Evolutionary conservation across 2,797 vertebrate genomes (phyloP).

Genomic region (Rhinella marina): DNA sequence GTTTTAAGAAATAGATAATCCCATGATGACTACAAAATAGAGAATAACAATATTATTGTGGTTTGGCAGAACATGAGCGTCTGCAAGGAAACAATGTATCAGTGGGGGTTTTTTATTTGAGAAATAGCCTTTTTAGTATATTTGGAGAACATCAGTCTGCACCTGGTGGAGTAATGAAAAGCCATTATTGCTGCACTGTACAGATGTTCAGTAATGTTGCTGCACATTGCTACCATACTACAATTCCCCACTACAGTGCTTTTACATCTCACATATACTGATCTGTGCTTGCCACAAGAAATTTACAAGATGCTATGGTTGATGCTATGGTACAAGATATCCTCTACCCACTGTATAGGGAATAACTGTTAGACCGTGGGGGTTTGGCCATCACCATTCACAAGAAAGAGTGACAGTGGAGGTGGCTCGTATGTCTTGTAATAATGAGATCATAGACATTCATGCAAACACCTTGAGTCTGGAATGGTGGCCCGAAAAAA

Average conservation of each 20-base stretch:
- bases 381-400: too few species aligned
- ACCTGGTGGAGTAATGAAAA: constrained; percentile 19
- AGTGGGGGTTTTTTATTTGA: not conserved
- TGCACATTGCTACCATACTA: not conserved
- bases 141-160: constrained; percentile 18
- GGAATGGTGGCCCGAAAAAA: too few species aligned
- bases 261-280: not conserved
- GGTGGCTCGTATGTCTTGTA: too few species aligned
- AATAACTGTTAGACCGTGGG: too few species aligned
- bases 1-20: constrained; percentile 37
- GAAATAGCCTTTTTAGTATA: constrained; percentile 8
- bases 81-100: constrained; percentile 31
- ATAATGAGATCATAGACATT: too few species aligned
- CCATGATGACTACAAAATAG: constrained; percentile 41
- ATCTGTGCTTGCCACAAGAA: not conserved
- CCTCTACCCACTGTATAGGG: too few species aligned
- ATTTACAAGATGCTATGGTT: not conserved
- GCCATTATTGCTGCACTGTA: not conserved
- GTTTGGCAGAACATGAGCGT: constrained; percentile 16
- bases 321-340: too few species aligned
- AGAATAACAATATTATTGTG: constrained; percentile 19
- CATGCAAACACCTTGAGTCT: too few species aligned
- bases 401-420: too few species aligned
- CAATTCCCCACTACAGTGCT: not conserved
- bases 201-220: not conserved